Evolutionary conservation across 1,140 invertebrate genomes (phyloP).

Genomic region (Copidosoma floridanum): DNA sequence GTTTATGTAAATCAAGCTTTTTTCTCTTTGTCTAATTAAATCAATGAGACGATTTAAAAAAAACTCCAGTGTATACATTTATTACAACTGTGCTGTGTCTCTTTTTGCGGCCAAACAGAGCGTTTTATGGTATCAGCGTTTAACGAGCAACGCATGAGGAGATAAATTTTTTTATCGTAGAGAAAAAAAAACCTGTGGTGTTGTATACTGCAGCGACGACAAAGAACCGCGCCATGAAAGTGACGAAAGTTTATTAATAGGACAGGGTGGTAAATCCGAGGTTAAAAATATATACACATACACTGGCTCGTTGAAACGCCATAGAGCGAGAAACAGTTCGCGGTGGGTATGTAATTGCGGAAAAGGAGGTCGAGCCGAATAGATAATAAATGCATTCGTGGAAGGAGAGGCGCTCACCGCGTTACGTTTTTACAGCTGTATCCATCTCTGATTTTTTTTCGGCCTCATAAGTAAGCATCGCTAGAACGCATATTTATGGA

Average conservation of each 20-base stretch:
- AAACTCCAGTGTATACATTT: no score
- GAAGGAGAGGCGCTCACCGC: background rate
- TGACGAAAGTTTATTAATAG: conserved; percentile 19
- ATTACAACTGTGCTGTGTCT: no score
- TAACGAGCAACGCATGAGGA: no score
- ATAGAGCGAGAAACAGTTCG: background rate
- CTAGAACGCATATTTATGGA: no score
- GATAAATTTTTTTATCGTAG: background rate
- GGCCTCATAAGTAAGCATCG: no score
- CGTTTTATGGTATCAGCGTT: no score
- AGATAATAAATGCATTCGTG: conserved; percentile 14
- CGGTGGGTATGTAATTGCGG: conserved; percentile 1
- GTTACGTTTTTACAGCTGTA: no score
- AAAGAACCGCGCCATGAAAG: background rate
- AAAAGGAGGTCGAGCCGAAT: conserved; percentile 19
- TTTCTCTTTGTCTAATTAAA: no score
- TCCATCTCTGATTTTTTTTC: background rate
- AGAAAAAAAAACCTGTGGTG: background rate
- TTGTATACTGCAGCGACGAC: background rate
- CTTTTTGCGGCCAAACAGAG: no score
- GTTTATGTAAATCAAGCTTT: no score
- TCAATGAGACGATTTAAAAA: no score
- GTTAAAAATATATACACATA: conserved; percentile 1
- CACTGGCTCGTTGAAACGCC: background rate
- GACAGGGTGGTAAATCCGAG: background rate